phyloP scores from a whole-genome alignment of 2,797 vertebrate species.

The Diceros bicornis region DNA sequence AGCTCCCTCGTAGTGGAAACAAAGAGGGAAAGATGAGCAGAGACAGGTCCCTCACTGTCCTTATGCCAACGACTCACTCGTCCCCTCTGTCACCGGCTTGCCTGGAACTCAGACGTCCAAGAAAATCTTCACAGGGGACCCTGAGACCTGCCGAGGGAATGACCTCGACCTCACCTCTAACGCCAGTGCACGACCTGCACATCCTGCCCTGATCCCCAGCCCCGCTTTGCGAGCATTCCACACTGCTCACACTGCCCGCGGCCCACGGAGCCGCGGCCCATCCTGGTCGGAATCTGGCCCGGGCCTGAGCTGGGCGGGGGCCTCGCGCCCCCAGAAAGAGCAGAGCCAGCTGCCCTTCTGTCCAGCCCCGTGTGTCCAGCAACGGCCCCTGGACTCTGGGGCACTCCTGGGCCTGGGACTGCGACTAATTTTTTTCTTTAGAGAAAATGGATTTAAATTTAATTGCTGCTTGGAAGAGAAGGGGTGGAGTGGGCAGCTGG shows the following conservation, averaged over 20 bases:
- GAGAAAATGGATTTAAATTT: slow-evolving; percentile 53
- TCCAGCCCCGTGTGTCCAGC: neutral
- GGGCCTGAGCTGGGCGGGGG: accelerated
- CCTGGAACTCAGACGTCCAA: neutral
- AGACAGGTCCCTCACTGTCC: accelerated
- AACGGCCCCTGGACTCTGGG: accelerated
- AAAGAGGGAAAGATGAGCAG: neutral
- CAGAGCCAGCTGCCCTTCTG: accelerated
- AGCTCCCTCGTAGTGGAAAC: neutral
- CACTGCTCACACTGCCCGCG: accelerated
- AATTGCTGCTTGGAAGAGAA: slow-evolving; percentile 42
- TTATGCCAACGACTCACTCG: accelerated
- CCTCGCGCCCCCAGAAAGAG: accelerated
- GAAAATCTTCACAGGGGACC: neutral
- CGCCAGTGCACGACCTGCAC: accelerated
- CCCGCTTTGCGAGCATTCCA: accelerated
- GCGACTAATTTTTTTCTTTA: neutral
- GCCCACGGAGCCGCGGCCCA: accelerated
- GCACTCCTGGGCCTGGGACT: neutral
- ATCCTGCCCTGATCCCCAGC: accelerated
- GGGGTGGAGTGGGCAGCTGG: neutral
- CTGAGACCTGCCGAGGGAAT: accelerated
- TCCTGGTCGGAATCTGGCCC: accelerated
- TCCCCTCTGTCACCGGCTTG: neutral
- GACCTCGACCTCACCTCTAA: neutral